These are phyloP conservation scores for Drosophila sp. DNA, from an alignment of 1,140 invertebrate genomes.

Conservation along the genomic window DNA sequence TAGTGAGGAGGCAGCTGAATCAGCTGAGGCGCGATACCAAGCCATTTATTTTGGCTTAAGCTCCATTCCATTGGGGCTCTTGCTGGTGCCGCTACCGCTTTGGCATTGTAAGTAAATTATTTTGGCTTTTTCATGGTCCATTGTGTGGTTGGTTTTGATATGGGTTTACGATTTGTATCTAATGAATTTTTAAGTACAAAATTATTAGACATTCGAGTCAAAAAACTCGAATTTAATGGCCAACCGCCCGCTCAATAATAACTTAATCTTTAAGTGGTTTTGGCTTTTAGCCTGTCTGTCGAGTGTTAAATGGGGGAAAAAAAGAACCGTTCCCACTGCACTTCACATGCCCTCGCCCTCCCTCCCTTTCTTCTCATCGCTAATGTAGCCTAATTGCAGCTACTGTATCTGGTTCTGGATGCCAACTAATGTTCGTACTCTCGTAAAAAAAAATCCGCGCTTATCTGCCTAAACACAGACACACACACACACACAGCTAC, in stretches of 20 bases:
- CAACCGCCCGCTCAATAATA: conserved; percentile 39
- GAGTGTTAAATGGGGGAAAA: conserved; percentile 8
- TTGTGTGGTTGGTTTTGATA: conserved; percentile 72
- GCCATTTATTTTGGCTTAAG: conserved; percentile 20
- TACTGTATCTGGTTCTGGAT: conserved; percentile 4
- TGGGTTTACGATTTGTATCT: conserved; percentile 69
- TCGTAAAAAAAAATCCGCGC: not conserved
- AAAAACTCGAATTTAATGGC: conserved; percentile 50
- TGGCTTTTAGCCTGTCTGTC: conserved; percentile 47
- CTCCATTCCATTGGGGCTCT: not conserved
- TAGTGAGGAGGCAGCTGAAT: conserved; percentile 55
- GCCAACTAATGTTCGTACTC: conserved; percentile 8
- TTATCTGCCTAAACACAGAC: conserved; percentile 19
- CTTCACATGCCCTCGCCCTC: not conserved
- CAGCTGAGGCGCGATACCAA: conserved; percentile 22
- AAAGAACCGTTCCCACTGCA: conserved; percentile 8
- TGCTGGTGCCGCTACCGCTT: conserved; percentile 6
- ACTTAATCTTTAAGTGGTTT: conserved; percentile 78
- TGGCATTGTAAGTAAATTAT: conserved; percentile 57
- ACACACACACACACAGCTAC: conserved; percentile 20
- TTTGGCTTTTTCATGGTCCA: conserved; percentile 45
- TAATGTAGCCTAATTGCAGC: conserved; percentile 10
- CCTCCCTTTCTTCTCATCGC: not conserved
- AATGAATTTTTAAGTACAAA: conserved; percentile 78
- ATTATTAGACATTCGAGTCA: conserved; percentile 73